Evolutionary conservation across 2,888 invertebrate species (phyloP).

Genomic region (Barypeithes pellucidus): DNA sequence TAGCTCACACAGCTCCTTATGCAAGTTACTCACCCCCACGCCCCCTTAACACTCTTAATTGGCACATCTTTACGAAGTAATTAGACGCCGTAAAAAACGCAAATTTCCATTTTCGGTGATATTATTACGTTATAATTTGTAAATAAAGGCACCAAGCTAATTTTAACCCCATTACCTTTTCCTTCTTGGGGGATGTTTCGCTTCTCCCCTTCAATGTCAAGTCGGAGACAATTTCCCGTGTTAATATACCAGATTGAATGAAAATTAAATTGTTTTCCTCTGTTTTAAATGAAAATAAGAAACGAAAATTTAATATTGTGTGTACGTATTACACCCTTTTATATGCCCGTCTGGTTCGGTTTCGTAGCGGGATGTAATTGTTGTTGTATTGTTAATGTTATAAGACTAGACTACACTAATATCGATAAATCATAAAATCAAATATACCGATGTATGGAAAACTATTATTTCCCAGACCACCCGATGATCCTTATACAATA

Average conservation of each 20-base stretch:
- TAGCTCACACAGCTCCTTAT: background rate
- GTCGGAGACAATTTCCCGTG: constrained; percentile 18
- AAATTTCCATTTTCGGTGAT: constrained; percentile 10
- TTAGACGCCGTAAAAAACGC: constrained; percentile 4
- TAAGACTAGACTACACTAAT: too few species aligned
- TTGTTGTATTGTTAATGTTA: background rate
- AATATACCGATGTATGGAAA: too few species aligned
- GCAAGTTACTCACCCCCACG: background rate
- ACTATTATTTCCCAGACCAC: too few species aligned
- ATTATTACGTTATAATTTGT: constrained; percentile 39
- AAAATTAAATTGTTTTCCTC: constrained; percentile 31
- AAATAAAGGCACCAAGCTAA: constrained; percentile 22
- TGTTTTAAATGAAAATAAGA: constrained; percentile 19
- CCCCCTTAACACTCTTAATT: background rate
- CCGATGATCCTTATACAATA: too few species aligned
- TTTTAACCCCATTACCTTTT: constrained; percentile 36
- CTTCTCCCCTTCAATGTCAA: constrained; percentile 25
- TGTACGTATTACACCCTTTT: constrained; percentile 12
- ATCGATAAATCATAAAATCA: too few species aligned
- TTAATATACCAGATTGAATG: constrained; percentile 31
- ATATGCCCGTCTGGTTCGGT: too few species aligned
- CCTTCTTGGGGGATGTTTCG: constrained; percentile 23
- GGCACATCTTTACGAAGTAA: constrained; percentile 5
- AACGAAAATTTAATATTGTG: constrained; percentile 17
- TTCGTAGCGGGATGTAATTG: background rate